phyloP scores from a whole-genome alignment of 2,797 vertebrate genomes.

The Gila robusta region DNA sequence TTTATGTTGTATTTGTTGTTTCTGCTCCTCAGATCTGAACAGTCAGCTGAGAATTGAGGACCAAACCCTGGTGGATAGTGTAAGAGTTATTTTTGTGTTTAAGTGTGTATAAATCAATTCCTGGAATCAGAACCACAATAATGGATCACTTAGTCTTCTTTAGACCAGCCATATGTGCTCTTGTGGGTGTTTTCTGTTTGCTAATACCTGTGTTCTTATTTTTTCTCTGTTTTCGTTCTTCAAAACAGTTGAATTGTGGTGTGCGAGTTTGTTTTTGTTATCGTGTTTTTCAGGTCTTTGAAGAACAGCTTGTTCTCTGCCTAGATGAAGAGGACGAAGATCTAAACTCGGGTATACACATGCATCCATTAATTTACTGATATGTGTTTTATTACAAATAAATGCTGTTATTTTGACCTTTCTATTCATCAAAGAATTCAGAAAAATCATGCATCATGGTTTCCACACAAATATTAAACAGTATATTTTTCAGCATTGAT shows the following conservation, averaged over 20 bases:
- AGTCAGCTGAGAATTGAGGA: constrained; percentile 58
- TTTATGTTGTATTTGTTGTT: constrained; percentile 34
- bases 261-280: constrained; percentile 20
- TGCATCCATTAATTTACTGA: constrained; percentile 79
- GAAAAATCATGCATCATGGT: too few species aligned
- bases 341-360: constrained; percentile 64
- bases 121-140: constrained; percentile 29
- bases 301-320: constrained; percentile 76
- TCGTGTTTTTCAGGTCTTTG: constrained; percentile 73
- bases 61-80: constrained; percentile 66
- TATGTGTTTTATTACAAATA: constrained; percentile 73
- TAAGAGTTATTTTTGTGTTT: constrained; percentile 59
- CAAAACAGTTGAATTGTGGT: neutral
- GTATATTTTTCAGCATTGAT: neutral
- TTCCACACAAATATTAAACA: neutral
- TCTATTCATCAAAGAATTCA: too few species aligned
- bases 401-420: too few species aligned
- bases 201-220: constrained; percentile 2
- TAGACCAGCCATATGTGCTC: constrained; percentile 7
- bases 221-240: constrained; percentile 22
- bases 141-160: constrained; percentile 23
- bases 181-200: constrained; percentile 33
- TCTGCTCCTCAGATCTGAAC: constrained; percentile 55
- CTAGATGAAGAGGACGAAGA: constrained; percentile 73
- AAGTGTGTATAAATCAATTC: constrained; percentile 29